Base-by-base conservation (phyloP, 2,113 vertebrate genomes). In the Prochilodus magdalenae region DNA sequence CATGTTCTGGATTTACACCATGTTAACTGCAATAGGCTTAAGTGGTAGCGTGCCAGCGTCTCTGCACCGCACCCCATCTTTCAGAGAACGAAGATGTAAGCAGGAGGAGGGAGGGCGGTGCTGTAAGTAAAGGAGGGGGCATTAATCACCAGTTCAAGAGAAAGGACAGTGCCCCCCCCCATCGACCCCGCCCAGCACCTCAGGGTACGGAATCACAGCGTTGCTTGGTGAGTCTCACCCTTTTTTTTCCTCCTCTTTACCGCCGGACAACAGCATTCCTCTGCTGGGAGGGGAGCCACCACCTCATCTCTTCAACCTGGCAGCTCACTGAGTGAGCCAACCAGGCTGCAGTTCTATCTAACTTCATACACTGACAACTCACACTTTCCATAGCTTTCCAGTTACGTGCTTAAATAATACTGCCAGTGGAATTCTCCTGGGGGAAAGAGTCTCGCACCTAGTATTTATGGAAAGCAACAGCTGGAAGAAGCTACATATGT, bases 71-170 rank as follows among this genome's bases (percentile, higher is more conserved):
- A 20, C 89, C 88, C 84, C 81, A 75, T 81, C 85, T 83, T 62
- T 81, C 76, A 85, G 82, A 84, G 5, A 53, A 85, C 85, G 90
- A 92, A 86, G 88, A 86, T 87, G 90, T 88, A 89, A 83, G 87
- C 85, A 84, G 57, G 53, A 83, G 60, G 75, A n/a, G 40, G 14
- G 14, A 73, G 66, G 79, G 88, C 80, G 87, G 85, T 83, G 86
- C 73, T 73, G 57, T 73, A 67, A 77, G 74, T 82, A 60, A 51
- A 40, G 36, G 77, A 69, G 55, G 75, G 65, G 83, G 88, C 84
- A 91, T 93, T 94, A 94, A 92, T 94, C 91, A 94, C 91, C 83
- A 87, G 91, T 90, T 92, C 87, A 91, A 89, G 90, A 89, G 90
- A 92, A 89, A 75, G 86, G 59, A 73, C 26, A 82, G 62, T 30